Percentiles rank a stretch among this genome's conserved stretches.
Evolutionary conservation across 1,140 invertebrate species (phyloP).

Genomic region (Ctenoplectra terminalis): DNA sequence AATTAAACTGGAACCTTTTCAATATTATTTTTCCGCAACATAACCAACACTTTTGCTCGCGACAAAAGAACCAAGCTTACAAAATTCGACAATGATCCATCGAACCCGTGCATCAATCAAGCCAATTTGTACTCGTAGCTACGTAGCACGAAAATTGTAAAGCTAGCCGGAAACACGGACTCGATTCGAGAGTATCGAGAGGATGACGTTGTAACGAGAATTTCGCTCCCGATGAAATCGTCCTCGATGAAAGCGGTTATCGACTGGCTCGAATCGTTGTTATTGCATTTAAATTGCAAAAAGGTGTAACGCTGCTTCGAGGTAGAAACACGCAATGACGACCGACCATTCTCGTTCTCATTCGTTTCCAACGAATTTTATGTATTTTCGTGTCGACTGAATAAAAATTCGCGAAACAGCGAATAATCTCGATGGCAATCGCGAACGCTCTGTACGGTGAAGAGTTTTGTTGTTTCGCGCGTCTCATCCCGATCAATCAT

Average conservation of each 20-base stretch:
- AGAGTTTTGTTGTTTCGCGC: too few relatives aligned
- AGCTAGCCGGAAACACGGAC: neutral
- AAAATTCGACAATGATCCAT: neutral
- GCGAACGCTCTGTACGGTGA: too few relatives aligned
- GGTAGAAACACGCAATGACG: neutral
- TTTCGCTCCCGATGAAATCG: neutral
- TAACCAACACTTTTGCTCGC: too few relatives aligned
- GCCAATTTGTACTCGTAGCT: constrained; percentile 6
- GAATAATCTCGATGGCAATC: neutral
- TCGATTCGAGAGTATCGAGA: neutral
- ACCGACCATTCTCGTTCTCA: neutral
- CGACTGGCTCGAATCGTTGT: neutral
- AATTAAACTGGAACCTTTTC: too few relatives aligned
- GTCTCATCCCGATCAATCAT: too few relatives aligned
- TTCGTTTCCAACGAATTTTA: neutral
- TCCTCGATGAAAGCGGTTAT: neutral
- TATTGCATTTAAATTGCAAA: constrained; percentile 30
- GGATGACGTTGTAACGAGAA: neutral
- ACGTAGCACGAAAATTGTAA: neutral
- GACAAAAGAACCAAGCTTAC: neutral
- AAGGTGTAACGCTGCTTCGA: neutral
- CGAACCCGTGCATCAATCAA: neutral
- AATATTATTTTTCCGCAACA: too few relatives aligned
- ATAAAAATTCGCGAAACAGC: neutral
- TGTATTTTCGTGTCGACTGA: too few relatives aligned